Conservation (phyloP, 2,113 vertebrate species). For the Rostratula benghalensis region DNA sequence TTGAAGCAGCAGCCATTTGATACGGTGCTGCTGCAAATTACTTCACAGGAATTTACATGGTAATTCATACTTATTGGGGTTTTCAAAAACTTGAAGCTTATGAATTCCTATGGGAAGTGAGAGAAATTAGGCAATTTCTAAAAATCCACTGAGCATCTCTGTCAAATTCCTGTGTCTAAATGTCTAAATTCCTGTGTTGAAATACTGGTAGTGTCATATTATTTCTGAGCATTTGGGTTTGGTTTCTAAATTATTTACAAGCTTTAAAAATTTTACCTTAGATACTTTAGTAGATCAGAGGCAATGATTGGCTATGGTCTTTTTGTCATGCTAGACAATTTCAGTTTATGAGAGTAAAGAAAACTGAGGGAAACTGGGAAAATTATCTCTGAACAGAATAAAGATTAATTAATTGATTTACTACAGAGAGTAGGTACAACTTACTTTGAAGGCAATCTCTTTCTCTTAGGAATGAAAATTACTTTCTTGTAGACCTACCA, state of each 20-base stretch:
- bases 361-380: neutral
- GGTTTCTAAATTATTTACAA: neutral
- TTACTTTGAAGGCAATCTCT: neutral
- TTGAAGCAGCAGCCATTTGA: neutral
- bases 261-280: neutral
- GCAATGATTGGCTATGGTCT: neutral
- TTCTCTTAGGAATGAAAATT: neutral
- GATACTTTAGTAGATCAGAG: neutral
- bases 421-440: neutral
- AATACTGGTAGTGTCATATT: neutral
- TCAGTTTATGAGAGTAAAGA: neutral
- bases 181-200: neutral
- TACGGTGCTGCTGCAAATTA: neutral
- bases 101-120: neutral
- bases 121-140: neutral
- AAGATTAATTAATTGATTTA: neutral
- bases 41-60: neutral
- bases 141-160: neutral
- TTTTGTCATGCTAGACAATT: neutral
- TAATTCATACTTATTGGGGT: neutral
- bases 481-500: neutral
- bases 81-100: neutral
- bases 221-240: neutral
- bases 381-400: neutral
- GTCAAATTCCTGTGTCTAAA: neutral